Conservation (phyloP, 1,140 invertebrate species). For the Drosophila subobscura region DNA sequence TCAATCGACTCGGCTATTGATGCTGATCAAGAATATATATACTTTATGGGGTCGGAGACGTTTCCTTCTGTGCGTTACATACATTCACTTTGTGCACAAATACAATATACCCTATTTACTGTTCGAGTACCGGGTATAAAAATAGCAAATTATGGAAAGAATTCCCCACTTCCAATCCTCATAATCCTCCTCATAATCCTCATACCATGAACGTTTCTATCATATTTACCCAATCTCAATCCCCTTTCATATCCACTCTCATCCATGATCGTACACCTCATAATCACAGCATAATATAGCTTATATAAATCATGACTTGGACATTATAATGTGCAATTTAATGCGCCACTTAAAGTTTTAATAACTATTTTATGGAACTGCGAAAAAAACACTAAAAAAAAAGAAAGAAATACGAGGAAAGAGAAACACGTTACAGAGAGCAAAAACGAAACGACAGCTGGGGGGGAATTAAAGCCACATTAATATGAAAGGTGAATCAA, state of each 20-base stretch:
- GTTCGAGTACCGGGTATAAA: too few relatives aligned
- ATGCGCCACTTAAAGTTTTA: constrained; percentile 45
- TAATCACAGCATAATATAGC: constrained; percentile 17
- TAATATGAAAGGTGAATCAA: constrained; percentile 26
- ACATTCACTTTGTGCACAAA: too few relatives aligned
- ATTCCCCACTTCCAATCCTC: too few relatives aligned
- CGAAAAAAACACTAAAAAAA: not conserved
- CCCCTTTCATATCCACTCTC: constrained; percentile 2
- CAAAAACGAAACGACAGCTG: constrained; percentile 20
- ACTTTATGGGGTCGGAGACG: too few relatives aligned
- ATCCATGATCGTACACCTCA: not conserved
- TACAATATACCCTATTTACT: too few relatives aligned
- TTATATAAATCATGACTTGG: constrained; percentile 44
- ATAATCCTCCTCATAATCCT: too few relatives aligned
- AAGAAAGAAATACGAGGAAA: too few relatives aligned
- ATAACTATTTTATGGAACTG: constrained; percentile 45
- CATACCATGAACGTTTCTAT: too few relatives aligned
- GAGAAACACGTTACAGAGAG: constrained; percentile 4
- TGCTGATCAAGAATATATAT: too few relatives aligned
- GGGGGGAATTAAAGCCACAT: constrained; percentile 24
- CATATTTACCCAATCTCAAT: not conserved
- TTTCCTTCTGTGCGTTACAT: too few relatives aligned
- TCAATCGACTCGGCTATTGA: too few relatives aligned
- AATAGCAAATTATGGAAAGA: too few relatives aligned
- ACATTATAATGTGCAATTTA: constrained; percentile 32